phyloP scores from a whole-genome alignment of 2,888 invertebrate genomes.

The Pogonocherus hispidulus region DNA sequence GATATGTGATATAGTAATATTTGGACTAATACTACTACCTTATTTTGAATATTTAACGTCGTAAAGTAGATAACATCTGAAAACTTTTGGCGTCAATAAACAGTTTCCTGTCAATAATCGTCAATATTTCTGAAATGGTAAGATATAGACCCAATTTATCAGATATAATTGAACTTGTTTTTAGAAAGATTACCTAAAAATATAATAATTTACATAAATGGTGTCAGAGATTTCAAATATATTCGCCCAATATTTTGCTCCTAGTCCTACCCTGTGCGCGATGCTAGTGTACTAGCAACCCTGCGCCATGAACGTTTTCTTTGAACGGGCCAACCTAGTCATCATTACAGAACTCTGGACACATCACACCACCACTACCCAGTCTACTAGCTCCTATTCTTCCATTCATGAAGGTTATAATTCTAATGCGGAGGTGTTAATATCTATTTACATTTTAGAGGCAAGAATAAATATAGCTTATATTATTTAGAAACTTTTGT shows the following conservation, averaged over 20 bases:
- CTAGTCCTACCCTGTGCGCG: slow-evolving; percentile 12
- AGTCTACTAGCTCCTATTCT: slow-evolving; percentile 1
- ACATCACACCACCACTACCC: slow-evolving; percentile 23
- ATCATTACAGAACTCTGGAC: slow-evolving; percentile 12
- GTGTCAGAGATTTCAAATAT: too few species aligned
- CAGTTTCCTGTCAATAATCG: too few species aligned
- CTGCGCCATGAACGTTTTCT: slow-evolving; percentile 26
- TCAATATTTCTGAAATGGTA: too few species aligned
- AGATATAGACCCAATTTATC: too few species aligned
- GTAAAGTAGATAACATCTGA: too few species aligned
- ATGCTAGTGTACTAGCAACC: slow-evolving; percentile 12
- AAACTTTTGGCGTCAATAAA: too few species aligned
- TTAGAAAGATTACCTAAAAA: too few species aligned
- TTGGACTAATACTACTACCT: too few species aligned
- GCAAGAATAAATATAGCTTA: not conserved
- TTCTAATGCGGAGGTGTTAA: not conserved
- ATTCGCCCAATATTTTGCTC: not conserved
- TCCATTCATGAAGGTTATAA: slow-evolving; percentile 23
- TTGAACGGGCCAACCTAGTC: slow-evolving; percentile 18
- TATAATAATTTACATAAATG: too few species aligned
- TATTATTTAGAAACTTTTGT: not conserved
- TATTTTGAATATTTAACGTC: too few species aligned
- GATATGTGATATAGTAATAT: too few species aligned
- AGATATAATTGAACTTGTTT: too few species aligned
- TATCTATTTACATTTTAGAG: not conserved